Percentiles rank a stretch among this genome's conserved stretches.
Conservation (phyloP, 2,888 invertebrate species). For the Stomorhina lunata region DNA sequence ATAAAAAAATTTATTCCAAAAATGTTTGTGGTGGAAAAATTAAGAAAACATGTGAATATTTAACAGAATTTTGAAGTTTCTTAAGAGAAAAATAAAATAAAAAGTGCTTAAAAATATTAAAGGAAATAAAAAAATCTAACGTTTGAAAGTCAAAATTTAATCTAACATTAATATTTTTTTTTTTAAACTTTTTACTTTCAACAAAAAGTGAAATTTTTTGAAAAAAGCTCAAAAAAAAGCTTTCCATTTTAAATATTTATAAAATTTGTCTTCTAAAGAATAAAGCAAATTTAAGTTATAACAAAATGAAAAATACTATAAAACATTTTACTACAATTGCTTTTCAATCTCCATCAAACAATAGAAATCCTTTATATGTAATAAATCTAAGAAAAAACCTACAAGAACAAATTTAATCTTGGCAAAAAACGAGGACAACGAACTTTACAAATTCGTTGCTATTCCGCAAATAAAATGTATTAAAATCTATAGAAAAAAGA, state of each 20-base stretch:
- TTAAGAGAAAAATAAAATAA: too few species aligned
- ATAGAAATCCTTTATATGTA: slow-evolving; percentile 49
- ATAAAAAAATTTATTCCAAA: too few species aligned
- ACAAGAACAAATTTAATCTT: neutral
- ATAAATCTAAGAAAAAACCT: neutral
- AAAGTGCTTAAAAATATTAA: too few species aligned
- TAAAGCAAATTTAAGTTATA: slow-evolving; percentile 6
- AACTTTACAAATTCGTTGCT: slow-evolving; percentile 30
- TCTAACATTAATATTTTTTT: too few species aligned
- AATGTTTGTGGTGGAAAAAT: too few species aligned
- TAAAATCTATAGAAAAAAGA: neutral
- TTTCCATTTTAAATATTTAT: neutral
- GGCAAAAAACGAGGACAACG: slow-evolving; percentile 49
- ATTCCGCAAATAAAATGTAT: neutral
- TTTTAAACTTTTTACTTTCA: too few species aligned
- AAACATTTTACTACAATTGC: slow-evolving; percentile 42
- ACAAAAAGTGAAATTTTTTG: too few species aligned
- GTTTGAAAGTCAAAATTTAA: too few species aligned
- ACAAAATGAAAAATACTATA: slow-evolving; percentile 36
- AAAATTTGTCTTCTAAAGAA: neutral
- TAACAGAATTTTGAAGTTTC: too few species aligned
- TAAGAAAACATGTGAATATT: too few species aligned
- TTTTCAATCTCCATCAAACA: slow-evolving; percentile 15
- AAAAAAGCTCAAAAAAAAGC: neutral
- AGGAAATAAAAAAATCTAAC: too few species aligned